Percentiles rank a stretch among this genome's conserved stretches.
Evolutionary conservation across 1,140 invertebrate genomes (phyloP).

Genomic region (Orius insidiosus): DNA sequence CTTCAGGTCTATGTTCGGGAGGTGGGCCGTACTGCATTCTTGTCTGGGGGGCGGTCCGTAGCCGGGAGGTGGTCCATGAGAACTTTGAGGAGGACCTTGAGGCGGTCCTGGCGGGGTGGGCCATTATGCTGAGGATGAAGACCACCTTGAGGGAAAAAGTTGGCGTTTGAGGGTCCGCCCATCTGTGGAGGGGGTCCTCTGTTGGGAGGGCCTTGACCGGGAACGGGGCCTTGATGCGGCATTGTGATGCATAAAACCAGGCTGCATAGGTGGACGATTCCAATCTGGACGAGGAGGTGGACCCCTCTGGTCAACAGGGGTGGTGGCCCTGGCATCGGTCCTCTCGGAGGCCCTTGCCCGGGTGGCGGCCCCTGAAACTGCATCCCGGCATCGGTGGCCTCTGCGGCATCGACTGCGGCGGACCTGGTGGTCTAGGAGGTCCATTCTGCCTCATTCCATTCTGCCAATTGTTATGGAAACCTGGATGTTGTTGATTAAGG

Average conservation of each 20-base stretch:
- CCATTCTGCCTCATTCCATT: conserved; percentile 28
- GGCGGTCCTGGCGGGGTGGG: conserved; percentile 40
- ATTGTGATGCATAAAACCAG: conserved; percentile 20
- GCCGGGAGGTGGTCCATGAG: conserved; percentile 37
- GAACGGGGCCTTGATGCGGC: conserved; percentile 40
- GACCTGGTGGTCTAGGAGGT: conserved; percentile 11
- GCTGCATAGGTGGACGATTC: conserved; percentile 43
- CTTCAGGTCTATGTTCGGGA: conserved; percentile 37
- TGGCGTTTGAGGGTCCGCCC: conserved; percentile 63
- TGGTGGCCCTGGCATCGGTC: conserved; percentile 38
- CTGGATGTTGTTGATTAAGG: conserved; percentile 30
- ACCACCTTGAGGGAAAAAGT: conserved; percentile 77
- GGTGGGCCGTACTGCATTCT: conserved; percentile 25
- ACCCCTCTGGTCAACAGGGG: conserved; percentile 36
- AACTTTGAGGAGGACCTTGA: conserved; percentile 37
- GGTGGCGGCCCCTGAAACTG: conserved; percentile 26
- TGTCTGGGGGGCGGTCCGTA: conserved; percentile 33
- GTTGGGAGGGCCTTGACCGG: conserved; percentile 36
- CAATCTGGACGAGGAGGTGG: conserved; percentile 51
- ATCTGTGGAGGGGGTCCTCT: conserved; percentile 47
- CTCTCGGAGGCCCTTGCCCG: conserved; percentile 36
- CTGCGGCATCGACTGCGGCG: conserved; percentile 8
- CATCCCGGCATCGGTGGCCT: conserved; percentile 28
- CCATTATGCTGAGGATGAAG: conserved; percentile 37
- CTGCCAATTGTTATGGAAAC: conserved; percentile 31